Evolutionary conservation across 2,797 vertebrate species (phyloP), one percentile per base, ranked within the genome.

Genomic region (Trachops cirrhosus): DNA sequence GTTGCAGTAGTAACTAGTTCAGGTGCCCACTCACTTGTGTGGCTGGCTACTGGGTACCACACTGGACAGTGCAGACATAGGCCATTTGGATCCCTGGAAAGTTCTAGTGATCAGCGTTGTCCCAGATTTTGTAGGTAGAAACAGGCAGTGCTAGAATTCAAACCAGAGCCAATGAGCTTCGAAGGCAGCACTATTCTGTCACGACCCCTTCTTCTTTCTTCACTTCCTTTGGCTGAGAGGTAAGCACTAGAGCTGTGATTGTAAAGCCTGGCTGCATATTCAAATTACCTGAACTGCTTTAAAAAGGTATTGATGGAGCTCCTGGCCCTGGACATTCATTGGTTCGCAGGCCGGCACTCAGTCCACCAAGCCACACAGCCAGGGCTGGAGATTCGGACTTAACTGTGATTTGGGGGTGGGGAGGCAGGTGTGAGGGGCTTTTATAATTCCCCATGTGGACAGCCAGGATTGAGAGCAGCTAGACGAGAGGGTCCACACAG

Each of bases 171-270:
- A 12, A 37, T 29, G 59, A 50, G n/a, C 39, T 90, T 41, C 21
- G 5, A 21, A 41, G 44, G 24, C 32, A 24, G 22, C 64, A 9
- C 41, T 32, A 1, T 15, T 26, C 70, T 50, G 0, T 18, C 24
- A 22, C 4, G 14, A 16, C 29, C 1, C 41, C 14, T 62, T 44
- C 82, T 94, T 24, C 46, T 19, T 57, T 52, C 46, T 75, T 50
- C 19, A 41, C 57, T 84, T n/a, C 64, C 86, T 97, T 96, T 70
- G 50, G 79, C 10, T 41, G 32, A 87, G 26, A 91, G 52, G 73
- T n/a, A 78, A 2, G 50, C 67, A 79, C 87, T 78, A 39, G 34
- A 62, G 48, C 29, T 70, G 6, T 21, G 71, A 67, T 46, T 67
- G 10, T 77, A 52, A 71, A 32, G 34, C 48, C 59, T 64, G 32